Evolutionary conservation across 2,888 invertebrate species (phyloP).

Genomic region (Serrognathus titanus): DNA sequence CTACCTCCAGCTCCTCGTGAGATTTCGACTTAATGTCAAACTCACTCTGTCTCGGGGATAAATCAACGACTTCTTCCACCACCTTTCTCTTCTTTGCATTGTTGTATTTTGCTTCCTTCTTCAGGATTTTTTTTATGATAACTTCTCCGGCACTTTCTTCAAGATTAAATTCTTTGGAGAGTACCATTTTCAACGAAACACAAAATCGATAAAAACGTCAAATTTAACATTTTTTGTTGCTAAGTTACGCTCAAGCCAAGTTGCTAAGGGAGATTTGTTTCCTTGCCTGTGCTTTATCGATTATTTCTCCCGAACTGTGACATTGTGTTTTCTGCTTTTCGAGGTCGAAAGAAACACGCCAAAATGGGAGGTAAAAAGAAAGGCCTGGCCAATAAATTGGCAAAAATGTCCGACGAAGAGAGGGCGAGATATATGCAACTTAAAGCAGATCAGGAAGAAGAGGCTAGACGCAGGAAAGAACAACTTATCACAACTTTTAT

Average conservation of each 20-base stretch:
- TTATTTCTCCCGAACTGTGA: too few species aligned
- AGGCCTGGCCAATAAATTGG: constrained; percentile 69
- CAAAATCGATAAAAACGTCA: too few species aligned
- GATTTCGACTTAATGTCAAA: constrained; percentile 17
- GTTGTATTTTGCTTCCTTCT: neutral
- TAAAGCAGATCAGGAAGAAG: constrained; percentile 78
- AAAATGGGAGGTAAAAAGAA: constrained; percentile 58
- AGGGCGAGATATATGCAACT: constrained; percentile 76
- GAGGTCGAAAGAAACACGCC: neutral
- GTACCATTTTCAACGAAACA: too few species aligned
- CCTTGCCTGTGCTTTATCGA: too few species aligned
- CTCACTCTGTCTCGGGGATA: neutral
- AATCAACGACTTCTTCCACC: neutral
- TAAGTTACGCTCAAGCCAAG: too few species aligned
- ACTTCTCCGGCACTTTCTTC: too few species aligned
- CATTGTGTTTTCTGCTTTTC: too few species aligned
- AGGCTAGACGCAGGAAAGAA: constrained; percentile 73
- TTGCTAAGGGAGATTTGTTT: too few species aligned
- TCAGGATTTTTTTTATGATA: too few species aligned
- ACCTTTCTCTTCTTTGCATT: neutral
- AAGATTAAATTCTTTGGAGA: too few species aligned
- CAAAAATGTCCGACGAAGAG: constrained; percentile 84
- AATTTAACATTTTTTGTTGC: too few species aligned
- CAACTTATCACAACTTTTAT: constrained; percentile 76
- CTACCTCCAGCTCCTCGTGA: constrained; percentile 47